Conservation (phyloP, 2,888 invertebrate genomes). For the Disparrhopalites patrizii region DNA sequence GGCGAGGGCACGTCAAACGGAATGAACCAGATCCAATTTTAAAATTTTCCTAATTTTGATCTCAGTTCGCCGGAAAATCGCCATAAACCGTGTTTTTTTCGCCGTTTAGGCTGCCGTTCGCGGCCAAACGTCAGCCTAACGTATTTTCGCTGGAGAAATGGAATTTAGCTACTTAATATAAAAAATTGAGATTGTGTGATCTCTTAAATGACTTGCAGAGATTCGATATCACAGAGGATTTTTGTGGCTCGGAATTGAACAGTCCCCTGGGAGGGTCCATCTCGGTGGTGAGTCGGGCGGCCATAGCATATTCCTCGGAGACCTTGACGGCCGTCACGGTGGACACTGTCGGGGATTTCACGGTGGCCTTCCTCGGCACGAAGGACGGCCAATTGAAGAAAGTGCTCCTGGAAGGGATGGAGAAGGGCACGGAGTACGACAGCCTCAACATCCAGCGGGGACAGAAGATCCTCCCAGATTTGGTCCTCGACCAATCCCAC, state of each 20-base stretch:
- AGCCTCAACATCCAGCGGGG: neutral
- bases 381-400: conserved; percentile 16
- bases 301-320: neutral
- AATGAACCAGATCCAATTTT: too few species aligned
- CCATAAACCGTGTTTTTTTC: too few species aligned
- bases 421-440: conserved; percentile 4
- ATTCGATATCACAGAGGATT: conserved; percentile 10
- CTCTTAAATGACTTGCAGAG: neutral
- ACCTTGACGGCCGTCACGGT: conserved; percentile 5
- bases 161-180: neutral
- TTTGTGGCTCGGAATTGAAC: conserved; percentile 9
- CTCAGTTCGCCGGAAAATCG: too few species aligned
- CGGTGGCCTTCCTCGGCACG: conserved; percentile 22
- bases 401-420: conserved; percentile 8
- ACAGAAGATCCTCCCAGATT: neutral
- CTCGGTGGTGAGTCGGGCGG: neutral
- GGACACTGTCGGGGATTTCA: neutral
- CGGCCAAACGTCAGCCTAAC: too few species aligned
- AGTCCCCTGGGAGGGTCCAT: conserved; percentile 15
- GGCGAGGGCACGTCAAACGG: too few species aligned
- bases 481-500: conserved; percentile 12
- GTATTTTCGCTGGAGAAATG: too few species aligned
- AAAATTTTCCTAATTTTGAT: too few species aligned
- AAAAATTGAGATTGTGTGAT: neutral
- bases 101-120: too few species aligned